Percentiles rank a stretch among this genome's conserved stretches.
These are phyloP conservation scores for Pomatorhinus ruficollis DNA, from an alignment of 2,113 vertebrate species.

Conservation along the genomic window DNA sequence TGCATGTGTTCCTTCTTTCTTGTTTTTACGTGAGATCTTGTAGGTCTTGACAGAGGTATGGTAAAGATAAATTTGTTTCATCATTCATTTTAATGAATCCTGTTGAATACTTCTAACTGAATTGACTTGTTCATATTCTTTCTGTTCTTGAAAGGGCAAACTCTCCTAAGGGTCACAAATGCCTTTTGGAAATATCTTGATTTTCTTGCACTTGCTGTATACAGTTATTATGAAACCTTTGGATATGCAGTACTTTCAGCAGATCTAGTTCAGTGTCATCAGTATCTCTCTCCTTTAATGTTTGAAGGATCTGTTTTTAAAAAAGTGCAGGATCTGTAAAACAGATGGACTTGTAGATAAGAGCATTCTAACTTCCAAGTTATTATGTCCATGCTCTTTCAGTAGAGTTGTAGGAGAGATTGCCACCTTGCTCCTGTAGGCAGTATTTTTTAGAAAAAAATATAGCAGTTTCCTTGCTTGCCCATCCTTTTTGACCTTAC, in stretches of 20 bases:
- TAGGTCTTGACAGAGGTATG: neutral
- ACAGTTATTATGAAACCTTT: neutral
- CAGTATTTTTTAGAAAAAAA: neutral
- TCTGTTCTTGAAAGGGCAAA: neutral
- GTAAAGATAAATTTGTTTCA: neutral
- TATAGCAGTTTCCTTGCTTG: neutral
- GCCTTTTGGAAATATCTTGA: neutral
- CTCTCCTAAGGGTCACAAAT: neutral
- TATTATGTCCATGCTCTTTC: fast-evolving
- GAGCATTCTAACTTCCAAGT: neutral
- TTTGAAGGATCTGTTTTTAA: neutral
- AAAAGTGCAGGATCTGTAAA: neutral
- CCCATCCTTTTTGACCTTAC: neutral
- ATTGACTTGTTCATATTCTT: neutral
- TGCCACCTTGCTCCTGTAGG: neutral
- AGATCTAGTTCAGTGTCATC: neutral
- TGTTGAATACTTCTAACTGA: neutral
- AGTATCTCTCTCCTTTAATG: neutral
- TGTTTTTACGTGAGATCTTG: neutral
- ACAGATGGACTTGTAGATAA: neutral
- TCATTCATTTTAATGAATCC: neutral
- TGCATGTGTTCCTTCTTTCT: neutral
- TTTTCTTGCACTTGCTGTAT: neutral
- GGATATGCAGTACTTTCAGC: neutral
- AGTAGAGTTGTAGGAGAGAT: neutral